A percentile compares a stretch with the other conserved stretches of the same genome.
Evolutionary conservation across 2,888 invertebrate species (phyloP).

Genomic region (Unio delphinus): DNA sequence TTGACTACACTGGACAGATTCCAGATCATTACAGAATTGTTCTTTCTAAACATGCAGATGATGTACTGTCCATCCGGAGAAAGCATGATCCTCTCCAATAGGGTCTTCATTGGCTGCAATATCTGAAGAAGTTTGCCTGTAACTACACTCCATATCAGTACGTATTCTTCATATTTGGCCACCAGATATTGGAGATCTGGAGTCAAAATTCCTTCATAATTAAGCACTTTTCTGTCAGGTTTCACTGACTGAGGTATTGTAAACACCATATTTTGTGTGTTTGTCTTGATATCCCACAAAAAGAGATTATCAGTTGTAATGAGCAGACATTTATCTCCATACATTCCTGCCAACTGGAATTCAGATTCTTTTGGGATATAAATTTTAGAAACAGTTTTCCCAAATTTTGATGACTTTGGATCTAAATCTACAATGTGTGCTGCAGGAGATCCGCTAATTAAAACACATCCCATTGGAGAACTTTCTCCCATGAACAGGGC

Average conservation of each 20-base stretch:
- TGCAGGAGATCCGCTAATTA: conserved; percentile 17
- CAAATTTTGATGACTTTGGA: conserved; percentile 19
- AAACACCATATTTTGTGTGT: conserved; percentile 23
- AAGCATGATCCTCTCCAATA: conserved; percentile 16
- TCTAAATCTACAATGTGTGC: conserved; percentile 26
- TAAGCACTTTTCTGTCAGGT: conserved; percentile 34
- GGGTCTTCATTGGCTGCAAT: conserved; percentile 32
- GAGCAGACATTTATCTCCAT: conserved; percentile 25
- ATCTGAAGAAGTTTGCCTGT: conserved; percentile 24
- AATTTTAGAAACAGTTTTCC: conserved; percentile 18
- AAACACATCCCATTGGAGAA: conserved; percentile 18
- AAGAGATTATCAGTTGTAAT: conserved; percentile 30
- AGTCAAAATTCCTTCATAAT: conserved; percentile 30
- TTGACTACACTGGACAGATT: conserved; percentile 23
- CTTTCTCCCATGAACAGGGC: conserved; percentile 11
- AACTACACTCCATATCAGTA: conserved; percentile 32
- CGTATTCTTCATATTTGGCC: conserved; percentile 35
- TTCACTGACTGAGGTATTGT: conserved; percentile 26
- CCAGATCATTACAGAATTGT: conserved; percentile 39
- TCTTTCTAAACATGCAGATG: conserved; percentile 28
- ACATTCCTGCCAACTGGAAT: conserved; percentile 17
- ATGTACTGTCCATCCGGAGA: conserved; percentile 31
- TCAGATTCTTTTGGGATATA: conserved; percentile 10
- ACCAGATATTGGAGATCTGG: conserved; percentile 30
- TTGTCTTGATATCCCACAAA: conserved; percentile 32